phyloP scores from a whole-genome alignment of 2,888 invertebrate species.

The Sesia bembeciformis region DNA sequence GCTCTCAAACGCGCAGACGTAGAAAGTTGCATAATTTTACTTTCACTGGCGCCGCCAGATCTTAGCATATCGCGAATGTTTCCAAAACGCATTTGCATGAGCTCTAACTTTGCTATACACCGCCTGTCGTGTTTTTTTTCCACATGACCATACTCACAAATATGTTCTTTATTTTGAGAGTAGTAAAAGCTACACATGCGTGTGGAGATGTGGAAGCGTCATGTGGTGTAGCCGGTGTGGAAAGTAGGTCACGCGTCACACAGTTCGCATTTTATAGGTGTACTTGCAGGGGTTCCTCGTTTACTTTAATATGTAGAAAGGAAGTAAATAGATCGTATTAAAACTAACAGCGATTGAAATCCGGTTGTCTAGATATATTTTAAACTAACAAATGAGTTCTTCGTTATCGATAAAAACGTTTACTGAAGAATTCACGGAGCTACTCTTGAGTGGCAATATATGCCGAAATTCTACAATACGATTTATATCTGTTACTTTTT shows the following conservation, averaged over 20 bases:
- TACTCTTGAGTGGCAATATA: no score
- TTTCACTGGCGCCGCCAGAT: conserved; percentile 55
- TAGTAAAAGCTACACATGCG: conserved; percentile 24
- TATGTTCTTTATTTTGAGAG: conserved; percentile 33
- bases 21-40: conserved; percentile 72
- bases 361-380: neutral
- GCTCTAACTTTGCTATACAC: conserved; percentile 37
- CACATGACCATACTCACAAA: conserved; percentile 17
- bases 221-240: conserved; percentile 56
- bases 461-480: no score
- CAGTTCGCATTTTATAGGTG: conserved; percentile 61
- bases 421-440: neutral
- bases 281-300: conserved; percentile 49
- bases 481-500: no score
- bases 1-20: conserved; percentile 22
- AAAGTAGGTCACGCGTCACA: conserved; percentile 69
- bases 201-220: conserved; percentile 29
- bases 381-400: no score
- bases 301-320: conserved; percentile 31
- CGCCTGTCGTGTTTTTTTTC: conserved; percentile 28
- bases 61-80: conserved; percentile 51
- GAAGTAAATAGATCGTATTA: conserved; percentile 18
- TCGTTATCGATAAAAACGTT: neutral
- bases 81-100: conserved; percentile 54
- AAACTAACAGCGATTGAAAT: conserved; percentile 1